Evolutionary conservation across 2,888 invertebrate genomes (phyloP).

Genomic region (Merodon equestris): DNA sequence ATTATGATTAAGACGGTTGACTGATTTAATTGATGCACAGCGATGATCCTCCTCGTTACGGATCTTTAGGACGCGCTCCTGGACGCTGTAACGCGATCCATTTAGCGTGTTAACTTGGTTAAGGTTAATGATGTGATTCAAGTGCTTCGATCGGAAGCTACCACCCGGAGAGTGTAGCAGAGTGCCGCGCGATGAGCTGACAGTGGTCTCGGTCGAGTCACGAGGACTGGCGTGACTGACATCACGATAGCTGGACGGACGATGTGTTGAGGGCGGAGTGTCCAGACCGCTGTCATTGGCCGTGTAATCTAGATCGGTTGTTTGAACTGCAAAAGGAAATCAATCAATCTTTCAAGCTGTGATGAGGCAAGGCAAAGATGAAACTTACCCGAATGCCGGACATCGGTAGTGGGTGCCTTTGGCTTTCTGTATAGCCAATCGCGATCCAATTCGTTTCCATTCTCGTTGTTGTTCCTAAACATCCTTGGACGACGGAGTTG

Average conservation of each 20-base stretch:
- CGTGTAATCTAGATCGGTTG: slow-evolving; percentile 81
- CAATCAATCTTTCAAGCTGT: not conserved
- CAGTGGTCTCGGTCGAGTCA: slow-evolving; percentile 77
- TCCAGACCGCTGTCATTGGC: slow-evolving; percentile 79
- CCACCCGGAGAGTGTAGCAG: slow-evolving; percentile 76
- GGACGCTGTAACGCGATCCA: slow-evolving; percentile 76
- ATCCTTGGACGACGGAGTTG: slow-evolving; percentile 76
- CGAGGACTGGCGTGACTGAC: slow-evolving; percentile 73
- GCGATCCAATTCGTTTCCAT: slow-evolving; percentile 77
- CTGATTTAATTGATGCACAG: slow-evolving; percentile 75
- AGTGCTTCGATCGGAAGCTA: slow-evolving; percentile 76
- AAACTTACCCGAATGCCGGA: slow-evolving; percentile 77
- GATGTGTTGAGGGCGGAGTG: slow-evolving; percentile 79
- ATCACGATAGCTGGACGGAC: slow-evolving; percentile 78
- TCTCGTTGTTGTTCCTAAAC: slow-evolving; percentile 75
- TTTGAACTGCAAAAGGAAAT: slow-evolving; percentile 78
- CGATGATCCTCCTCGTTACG: slow-evolving; percentile 77
- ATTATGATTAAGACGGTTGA: slow-evolving; percentile 75
- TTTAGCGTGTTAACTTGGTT: slow-evolving; percentile 75
- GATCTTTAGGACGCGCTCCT: slow-evolving; percentile 77
- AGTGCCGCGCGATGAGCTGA: slow-evolving; percentile 78
- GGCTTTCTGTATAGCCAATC: slow-evolving; percentile 79
- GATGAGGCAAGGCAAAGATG: not conserved
- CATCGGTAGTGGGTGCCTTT: slow-evolving; percentile 76
- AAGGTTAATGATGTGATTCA: slow-evolving; percentile 74